phyloP scores from a whole-genome alignment of 2,113 vertebrate species.

The Aptenodytes forsteri region DNA sequence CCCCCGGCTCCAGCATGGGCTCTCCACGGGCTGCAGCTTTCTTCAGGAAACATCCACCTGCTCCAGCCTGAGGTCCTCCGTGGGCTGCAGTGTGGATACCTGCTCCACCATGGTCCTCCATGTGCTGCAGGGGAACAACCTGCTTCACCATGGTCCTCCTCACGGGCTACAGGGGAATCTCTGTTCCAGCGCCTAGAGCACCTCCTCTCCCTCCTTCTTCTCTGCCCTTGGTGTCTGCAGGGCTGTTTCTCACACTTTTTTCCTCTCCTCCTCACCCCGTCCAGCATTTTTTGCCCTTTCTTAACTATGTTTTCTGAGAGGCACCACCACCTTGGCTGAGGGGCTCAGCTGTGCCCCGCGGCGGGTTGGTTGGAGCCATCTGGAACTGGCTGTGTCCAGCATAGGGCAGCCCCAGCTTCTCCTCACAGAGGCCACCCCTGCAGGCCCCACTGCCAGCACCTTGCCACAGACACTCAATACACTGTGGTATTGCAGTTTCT shows the following conservation, averaged over 20 bases:
- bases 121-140: neutral
- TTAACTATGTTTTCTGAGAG: neutral
- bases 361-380: neutral
- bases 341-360: neutral
- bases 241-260: neutral
- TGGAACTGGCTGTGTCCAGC: neutral
- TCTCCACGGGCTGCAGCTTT: neutral
- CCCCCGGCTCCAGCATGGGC: rapidly evolving
- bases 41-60: neutral
- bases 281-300: neutral
- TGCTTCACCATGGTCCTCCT: neutral
- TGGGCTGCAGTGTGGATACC: neutral
- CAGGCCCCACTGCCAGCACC: neutral
- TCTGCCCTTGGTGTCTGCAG: neutral
- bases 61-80: neutral
- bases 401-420: rapidly evolving
- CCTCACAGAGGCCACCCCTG: neutral
- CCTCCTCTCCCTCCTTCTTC: neutral
- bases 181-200: neutral
- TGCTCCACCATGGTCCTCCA: neutral
- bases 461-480: neutral
- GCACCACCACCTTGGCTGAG: neutral
- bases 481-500: neutral
- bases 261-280: neutral
- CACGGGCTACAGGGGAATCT: neutral